Evolutionary conservation across 1,140 invertebrate genomes (phyloP).

Genomic region (Nasonia giraulti): DNA sequence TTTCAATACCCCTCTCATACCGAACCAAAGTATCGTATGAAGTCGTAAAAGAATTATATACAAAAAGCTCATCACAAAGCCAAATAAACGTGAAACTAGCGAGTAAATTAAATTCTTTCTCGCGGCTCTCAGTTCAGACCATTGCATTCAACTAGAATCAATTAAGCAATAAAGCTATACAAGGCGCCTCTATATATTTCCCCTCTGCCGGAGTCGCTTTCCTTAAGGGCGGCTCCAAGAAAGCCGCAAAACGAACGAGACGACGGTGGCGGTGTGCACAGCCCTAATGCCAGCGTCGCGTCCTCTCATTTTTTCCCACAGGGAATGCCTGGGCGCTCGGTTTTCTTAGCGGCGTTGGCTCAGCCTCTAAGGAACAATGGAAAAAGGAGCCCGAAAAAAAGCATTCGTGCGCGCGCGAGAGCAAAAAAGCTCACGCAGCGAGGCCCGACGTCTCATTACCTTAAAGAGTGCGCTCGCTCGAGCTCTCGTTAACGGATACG

Average conservation of each 20-base stretch:
- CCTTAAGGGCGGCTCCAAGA: neutral
- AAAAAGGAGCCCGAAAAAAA: slow-evolving; percentile 16
- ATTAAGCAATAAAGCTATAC: no score
- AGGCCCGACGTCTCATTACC: slow-evolving; percentile 23
- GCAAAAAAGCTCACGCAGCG: neutral
- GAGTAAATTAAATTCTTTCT: no score
- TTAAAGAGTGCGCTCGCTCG: neutral
- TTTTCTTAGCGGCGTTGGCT: neutral
- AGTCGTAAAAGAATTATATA: no score
- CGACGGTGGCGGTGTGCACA: no score
- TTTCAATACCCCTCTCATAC: no score
- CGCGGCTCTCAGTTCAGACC: no score
- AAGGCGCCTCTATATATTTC: no score
- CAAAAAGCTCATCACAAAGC: no score
- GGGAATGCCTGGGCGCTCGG: neutral
- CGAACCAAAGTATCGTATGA: no score
- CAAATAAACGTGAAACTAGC: no score
- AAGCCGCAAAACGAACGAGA: neutral
- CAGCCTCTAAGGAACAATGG: neutral
- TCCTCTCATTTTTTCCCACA: neutral
- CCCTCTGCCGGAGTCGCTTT: neutral
- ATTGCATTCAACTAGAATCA: no score
- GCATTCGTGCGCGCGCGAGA: neutral
- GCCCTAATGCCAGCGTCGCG: no score
- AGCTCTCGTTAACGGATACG: slow-evolving; percentile 28